Evolutionary conservation across 2,797 vertebrate species (phyloP).

Genomic region (Danio choprae): DNA sequence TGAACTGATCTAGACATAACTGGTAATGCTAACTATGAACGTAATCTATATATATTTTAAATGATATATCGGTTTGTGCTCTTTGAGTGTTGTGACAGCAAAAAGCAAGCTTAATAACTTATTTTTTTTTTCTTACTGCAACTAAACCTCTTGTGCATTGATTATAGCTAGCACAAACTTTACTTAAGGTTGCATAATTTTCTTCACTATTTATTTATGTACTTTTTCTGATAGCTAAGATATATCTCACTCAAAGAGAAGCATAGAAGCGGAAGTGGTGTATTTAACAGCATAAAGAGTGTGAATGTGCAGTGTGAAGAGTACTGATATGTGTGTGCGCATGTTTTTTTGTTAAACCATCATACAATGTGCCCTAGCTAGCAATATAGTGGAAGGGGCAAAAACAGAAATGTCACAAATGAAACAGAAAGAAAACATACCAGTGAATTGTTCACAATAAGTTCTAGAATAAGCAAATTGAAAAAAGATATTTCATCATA

Average conservation of each 20-base stretch:
- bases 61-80: constrained; percentile 11
- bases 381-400: neutral
- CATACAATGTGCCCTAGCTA: neutral
- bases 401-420: too few relatives aligned
- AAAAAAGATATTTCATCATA: too few relatives aligned
- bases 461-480: too few relatives aligned
- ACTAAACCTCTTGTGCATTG: too few relatives aligned
- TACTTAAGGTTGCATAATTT: neutral
- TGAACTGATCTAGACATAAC: neutral
- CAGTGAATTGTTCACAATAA: too few relatives aligned
- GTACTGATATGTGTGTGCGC: neutral
- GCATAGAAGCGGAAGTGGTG: neutral
- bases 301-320: constrained; percentile 28
- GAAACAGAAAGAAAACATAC: too few relatives aligned
- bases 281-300: constrained; percentile 11
- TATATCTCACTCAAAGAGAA: neutral
- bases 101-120: constrained; percentile 2
- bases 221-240: neutral
- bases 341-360: neutral
- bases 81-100: neutral
- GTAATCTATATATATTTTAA: neutral
- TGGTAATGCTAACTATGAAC: constrained; percentile 1
- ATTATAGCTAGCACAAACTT: too few relatives aligned
- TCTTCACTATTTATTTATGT: constrained; percentile 25
- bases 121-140: neutral